Conservation (phyloP, 1,140 invertebrate species). For the Panagrolaimus sp. region DNA sequence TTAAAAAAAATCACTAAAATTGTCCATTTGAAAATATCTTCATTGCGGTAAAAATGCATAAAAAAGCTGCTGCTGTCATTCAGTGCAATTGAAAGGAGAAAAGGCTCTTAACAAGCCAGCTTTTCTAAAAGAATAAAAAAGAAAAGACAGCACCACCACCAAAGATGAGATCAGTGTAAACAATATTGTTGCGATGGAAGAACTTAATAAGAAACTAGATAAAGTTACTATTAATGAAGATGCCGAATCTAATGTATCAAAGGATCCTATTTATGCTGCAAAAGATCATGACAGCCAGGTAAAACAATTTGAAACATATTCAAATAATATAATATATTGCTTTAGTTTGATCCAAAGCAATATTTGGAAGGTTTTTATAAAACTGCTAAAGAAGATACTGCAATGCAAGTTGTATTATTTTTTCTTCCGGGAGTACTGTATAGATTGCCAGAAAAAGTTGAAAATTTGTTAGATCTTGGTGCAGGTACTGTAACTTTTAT, state of each 20-base stretch:
- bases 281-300: constrained; percentile 9
- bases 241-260: background rate
- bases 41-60: too few relatives aligned
- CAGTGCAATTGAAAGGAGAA: too few relatives aligned
- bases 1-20: too few relatives aligned
- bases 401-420: constrained; percentile 57
- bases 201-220: background rate
- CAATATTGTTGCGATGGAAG: background rate
- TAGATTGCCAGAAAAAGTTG: constrained; percentile 44
- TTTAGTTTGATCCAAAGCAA: constrained; percentile 44
- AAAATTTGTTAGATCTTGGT: constrained; percentile 47
- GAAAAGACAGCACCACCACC: too few relatives aligned
- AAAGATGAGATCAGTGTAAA: too few relatives aligned
- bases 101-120: too few relatives aligned
- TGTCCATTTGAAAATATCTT: too few relatives aligned
- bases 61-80: too few relatives aligned
- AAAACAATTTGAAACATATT: background rate
- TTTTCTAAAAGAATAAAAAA: too few relatives aligned
- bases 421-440: constrained; percentile 56
- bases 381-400: constrained; percentile 44
- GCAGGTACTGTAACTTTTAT: constrained; percentile 36
- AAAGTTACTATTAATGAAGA: background rate
- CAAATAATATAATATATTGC: constrained; percentile 20
- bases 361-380: constrained; percentile 50
- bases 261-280: constrained; percentile 4